Percentiles rank a stretch among this genome's conserved stretches.
Evolutionary conservation across 2,113 vertebrate species (phyloP).

Genomic region (Cnemophilus loriae): DNA sequence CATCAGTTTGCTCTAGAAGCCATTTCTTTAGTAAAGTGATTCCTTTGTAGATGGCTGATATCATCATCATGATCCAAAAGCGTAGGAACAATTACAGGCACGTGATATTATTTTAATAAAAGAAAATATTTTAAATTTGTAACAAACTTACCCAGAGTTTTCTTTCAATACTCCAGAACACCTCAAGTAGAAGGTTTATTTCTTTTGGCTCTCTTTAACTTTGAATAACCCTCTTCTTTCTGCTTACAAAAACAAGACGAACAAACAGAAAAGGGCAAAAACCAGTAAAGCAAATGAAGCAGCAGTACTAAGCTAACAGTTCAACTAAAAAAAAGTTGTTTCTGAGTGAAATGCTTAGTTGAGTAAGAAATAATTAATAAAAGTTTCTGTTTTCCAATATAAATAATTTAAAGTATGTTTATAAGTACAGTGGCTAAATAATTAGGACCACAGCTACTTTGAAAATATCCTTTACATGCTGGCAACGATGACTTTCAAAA

Average conservation of each 20-base stretch:
- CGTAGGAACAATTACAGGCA: not conserved
- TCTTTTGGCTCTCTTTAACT: conserved; percentile 66
- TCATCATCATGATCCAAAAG: not conserved
- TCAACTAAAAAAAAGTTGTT: not conserved
- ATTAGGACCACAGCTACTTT: not conserved
- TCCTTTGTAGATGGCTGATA: not conserved
- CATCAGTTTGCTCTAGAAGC: not conserved
- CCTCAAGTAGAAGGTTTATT: conserved; percentile 23
- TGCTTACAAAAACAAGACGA: conserved; percentile 40
- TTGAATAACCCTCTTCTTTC: conserved; percentile 58
- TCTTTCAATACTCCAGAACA: conserved; percentile 58
- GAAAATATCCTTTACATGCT: not conserved
- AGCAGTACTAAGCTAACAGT: not conserved
- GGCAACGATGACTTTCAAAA: not conserved
- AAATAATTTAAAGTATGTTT: not conserved
- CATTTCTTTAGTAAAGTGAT: not conserved
- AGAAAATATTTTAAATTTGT: not conserved
- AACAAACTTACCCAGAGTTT: conserved; percentile 64
- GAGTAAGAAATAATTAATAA: not conserved
- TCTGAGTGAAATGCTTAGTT: not conserved
- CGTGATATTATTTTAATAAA: not conserved
- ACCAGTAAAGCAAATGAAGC: not conserved
- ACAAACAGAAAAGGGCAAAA: not conserved
- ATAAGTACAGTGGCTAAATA: not conserved
- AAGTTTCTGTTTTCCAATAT: not conserved